Conservation (phyloP, 2,113 vertebrate species). For the western clawed frog (Xenopus tropicalis) region UCB_Xtro_10.0 CM004449.2:15999001-15999500, state of each 20-base stretch:
- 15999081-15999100: slow-evolving; percentile 1
- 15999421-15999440: no score
- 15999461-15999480: no score
- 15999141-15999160: neutral
- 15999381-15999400: no score
- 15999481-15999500: no score
- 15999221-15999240: slow-evolving; percentile 11
- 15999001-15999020: slow-evolving; percentile 16
- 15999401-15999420: no score
- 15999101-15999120: neutral
- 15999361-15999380: neutral
- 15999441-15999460: no score
- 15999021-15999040: slow-evolving; percentile 13
- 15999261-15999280: neutral
- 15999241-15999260: slow-evolving; percentile 20
- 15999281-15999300: neutral
- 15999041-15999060: slow-evolving; percentile 15
- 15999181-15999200: neutral
- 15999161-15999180: neutral
- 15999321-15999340: neutral
- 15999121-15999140: neutral
- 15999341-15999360: slow-evolving; percentile 1
- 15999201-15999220: slow-evolving; percentile 1
- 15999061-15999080: slow-evolving; percentile 9
- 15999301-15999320: slow-evolving; percentile 12